Base-by-base conservation (phyloP, 2,113 vertebrate genomes). In the Paratilapia polleni region DNA sequence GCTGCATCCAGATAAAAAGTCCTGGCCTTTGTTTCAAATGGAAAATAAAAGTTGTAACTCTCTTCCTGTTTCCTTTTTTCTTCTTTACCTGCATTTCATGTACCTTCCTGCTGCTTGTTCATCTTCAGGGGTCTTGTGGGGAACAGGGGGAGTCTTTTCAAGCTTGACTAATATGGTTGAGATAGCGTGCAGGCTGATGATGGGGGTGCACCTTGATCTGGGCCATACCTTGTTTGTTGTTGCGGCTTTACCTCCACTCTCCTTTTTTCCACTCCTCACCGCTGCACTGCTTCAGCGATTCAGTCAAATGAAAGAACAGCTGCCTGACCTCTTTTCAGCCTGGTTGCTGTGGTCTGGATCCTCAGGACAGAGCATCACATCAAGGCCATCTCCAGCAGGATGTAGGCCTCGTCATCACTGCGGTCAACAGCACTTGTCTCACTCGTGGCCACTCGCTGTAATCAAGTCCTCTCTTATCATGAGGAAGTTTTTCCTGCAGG, bases 121-220 rank as follows among this genome's bases (percentile, higher is more conserved):
- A 89, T 93, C 94, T 92, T 88, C 90, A 80, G 87, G 22, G 77
- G 47, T 91, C 84, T 90, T 81, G 60, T 77, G 87, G 84, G 63
- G 70, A 84, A 60, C 52, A 15, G 75, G 78, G 78, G 87, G 83
- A 63, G 80, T 84, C 79, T 87, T 84, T 90, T 91, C 85, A 93
- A 86, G 88, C 92, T 82, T 91, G 92, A 94, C 88, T 93, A 93
- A 94, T 92, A 88, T 92, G 83, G 81, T 90, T 90, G 83, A 91
- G 89, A 93, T 92, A 91, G 90, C 86, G 87, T 94, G 93, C 93
- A 85, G 90, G 82, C 81, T 47, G 82, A 86, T 43, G 78, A 90
- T 91, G 90, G 88, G 90, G 85, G 87, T 90, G 87, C 90, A 87
- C 92, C 90, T 90, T 92, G 76, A 94, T 94, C 91, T 91, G 87